Conservation (phyloP, 2,888 invertebrate genomes). For the Aporophyla nigra region DNA sequence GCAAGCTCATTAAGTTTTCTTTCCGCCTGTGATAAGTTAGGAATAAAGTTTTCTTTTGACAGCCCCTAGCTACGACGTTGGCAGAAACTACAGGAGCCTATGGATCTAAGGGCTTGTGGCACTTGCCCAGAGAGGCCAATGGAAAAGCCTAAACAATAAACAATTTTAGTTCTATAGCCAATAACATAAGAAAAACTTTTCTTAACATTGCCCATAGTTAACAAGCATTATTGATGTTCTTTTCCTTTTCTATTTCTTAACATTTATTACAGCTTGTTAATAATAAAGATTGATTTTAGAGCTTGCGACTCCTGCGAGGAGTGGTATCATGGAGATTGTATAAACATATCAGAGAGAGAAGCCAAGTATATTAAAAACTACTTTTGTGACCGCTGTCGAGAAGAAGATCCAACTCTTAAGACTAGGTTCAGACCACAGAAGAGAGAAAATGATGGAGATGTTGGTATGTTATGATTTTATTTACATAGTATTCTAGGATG, state of each 20-base stretch:
- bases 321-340: constrained; percentile 99
- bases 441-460: constrained; percentile 86
- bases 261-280: background rate
- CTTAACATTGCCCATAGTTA: background rate
- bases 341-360: constrained; percentile 97
- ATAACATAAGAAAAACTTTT: background rate
- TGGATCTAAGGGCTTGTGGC: no score
- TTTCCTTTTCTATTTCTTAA: background rate
- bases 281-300: constrained; percentile 84
- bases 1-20: background rate
- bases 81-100: background rate
- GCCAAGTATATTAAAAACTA: constrained; percentile 98
- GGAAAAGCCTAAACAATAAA: background rate
- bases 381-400: constrained; percentile 96
- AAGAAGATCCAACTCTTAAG: constrained; percentile 95
- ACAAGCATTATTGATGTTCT: background rate
- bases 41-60: background rate
- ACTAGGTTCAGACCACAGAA: constrained; percentile 90
- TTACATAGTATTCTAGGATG: background rate
- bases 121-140: background rate
- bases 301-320: constrained; percentile 99
- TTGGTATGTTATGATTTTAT: constrained; percentile 71
- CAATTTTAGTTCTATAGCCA: background rate
- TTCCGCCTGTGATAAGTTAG: background rate
- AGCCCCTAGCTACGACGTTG: background rate